Evolutionary conservation across 2,113 vertebrate genomes (phyloP).

Genomic region (Aegotheles bennettii): DNA sequence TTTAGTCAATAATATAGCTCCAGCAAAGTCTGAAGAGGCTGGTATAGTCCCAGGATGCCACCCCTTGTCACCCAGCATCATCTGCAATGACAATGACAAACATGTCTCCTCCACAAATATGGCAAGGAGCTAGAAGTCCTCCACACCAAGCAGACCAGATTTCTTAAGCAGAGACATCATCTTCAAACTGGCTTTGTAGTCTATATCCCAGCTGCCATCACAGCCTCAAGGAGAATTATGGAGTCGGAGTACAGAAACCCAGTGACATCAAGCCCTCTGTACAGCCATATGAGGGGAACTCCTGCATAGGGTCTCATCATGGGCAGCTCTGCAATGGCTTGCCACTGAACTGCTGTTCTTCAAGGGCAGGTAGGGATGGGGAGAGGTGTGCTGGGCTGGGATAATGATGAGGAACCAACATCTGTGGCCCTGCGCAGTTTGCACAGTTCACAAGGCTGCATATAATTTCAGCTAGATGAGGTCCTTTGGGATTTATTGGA

Average conservation of each 20-base stretch:
- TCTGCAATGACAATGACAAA: neutral
- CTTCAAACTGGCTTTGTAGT: neutral
- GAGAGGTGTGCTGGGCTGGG: neutral
- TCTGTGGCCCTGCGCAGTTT: neutral
- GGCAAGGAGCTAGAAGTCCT: neutral
- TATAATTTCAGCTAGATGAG: neutral
- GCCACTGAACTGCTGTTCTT: neutral
- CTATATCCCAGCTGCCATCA: neutral
- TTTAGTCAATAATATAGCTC: neutral
- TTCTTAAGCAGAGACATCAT: neutral
- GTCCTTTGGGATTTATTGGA: neutral
- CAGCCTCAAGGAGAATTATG: neutral
- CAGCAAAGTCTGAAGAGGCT: neutral
- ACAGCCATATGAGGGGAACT: fast-evolving
- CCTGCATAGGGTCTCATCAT: fast-evolving
- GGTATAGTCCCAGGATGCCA: neutral
- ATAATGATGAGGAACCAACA: neutral
- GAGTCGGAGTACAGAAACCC: neutral
- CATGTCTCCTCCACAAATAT: neutral
- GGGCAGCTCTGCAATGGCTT: neutral
- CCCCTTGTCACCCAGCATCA: neutral
- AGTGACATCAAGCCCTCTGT: neutral
- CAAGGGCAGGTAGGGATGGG: neutral
- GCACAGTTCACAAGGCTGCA: neutral
- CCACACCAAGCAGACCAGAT: neutral